These are phyloP conservation scores for Microcebus tavaratra DNA, from an alignment of 2,113 vertebrate species.

Conservation along the genomic window DNA sequence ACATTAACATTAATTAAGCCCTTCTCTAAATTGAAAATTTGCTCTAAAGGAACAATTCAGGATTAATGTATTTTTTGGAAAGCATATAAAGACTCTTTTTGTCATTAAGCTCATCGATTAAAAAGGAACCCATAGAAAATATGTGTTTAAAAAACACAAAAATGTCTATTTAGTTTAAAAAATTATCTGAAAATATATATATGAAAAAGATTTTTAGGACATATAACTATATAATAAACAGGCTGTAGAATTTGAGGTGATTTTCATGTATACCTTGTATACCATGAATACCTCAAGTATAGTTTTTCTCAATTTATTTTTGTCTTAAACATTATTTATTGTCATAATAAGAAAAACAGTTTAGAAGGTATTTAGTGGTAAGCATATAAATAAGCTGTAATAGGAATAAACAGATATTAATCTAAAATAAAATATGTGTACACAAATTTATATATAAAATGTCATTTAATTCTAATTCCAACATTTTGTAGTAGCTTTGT, in stretches of 20 bases:
- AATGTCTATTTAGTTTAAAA: constrained; percentile 47
- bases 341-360: neutral
- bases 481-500: neutral
- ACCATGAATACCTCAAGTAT: too few species aligned
- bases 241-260: neutral
- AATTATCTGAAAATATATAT: neutral
- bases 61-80: constrained; percentile 71
- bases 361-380: neutral
- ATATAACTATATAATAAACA: neutral
- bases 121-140: constrained; percentile 53
- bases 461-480: neutral
- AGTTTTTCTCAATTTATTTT: neutral
- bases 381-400: neutral
- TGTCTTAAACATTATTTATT: neutral
- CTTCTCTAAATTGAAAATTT: constrained; percentile 73
- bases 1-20: constrained; percentile 67
- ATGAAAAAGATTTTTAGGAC: neutral
- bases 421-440: neutral
- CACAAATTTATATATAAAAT: neutral
- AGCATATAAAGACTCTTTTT: constrained; percentile 54
- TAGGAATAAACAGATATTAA: neutral
- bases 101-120: constrained; percentile 65
- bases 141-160: neutral
- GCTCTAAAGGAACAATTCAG: neutral
- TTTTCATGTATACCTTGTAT: neutral